Base-by-base conservation (phyloP, 92 coral and sea anemone genomes). In the Phenganax stokvisi region DNA sequence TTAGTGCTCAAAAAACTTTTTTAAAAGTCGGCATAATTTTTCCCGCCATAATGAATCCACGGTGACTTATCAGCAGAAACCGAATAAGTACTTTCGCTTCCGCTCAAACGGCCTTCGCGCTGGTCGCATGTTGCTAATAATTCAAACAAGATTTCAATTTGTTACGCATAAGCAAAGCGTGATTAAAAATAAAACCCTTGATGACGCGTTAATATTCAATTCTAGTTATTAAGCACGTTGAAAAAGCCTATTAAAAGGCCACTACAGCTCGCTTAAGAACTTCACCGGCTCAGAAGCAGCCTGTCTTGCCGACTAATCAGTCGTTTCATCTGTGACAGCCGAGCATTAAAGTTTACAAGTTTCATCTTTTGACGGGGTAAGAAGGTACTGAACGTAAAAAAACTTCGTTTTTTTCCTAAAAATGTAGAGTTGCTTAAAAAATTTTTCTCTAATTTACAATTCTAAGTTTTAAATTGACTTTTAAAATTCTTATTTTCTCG, bases 121-220 rank as follows among this genome's bases (percentile, higher is more conserved):
- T 73, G 62, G 31, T 58, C 31, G 27, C 58, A 29, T 53, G 77
- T 4, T 64, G 83, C 72, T 63, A 63, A 79, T 79, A 63, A 79
- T 79, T 79, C 83, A 79, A 79, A 51, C 25, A n/a, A 51, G 51
- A 51, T 79, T 79, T 63, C 83, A 79, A 79, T 79, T 79, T 79
- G 62, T 79, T 79, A 62, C 83, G 74, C 83, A 64, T 25, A 47
- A 31, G 62, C 73, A 55, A 56, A 10, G 44, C 28, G 20, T 79
- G 83, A 79, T 79, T 79, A 79, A 79, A 75, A 79, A 79, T 60
- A 67, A 79, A 54, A 58, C 72, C 51, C 72, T 79, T 79, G 61
- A 79, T 65, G 83, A 79, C 74, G 83, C 57, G 74, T 79, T 79
- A 79, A 79, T 79, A 79, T 79, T 79, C 83, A 79, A 79, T 79